Evolutionary conservation across 2,113 vertebrate species (phyloP), one percentile per base, ranked within the genome.

Genomic region (Antidorcas marsupialis): DNA sequence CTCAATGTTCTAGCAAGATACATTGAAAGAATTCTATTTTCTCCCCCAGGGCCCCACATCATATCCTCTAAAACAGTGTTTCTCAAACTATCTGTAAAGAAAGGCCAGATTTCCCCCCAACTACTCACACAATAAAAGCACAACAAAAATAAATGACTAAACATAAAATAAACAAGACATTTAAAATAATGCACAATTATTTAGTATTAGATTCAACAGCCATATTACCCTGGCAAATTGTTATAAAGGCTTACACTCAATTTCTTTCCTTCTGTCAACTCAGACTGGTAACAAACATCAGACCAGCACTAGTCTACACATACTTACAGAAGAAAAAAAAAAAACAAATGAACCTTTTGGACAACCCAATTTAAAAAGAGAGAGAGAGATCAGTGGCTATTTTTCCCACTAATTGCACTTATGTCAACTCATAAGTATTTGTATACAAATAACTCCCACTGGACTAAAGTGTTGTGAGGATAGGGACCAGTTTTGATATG

Each of bases 11-110:
- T 89, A 89, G 64, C 28, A 67, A 94, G 45, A 87, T 90, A 23
- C 91, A 50, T 62, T 79, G n/a, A 93, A 67, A 94, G 14, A 96
- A 84, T 82, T 97, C 53, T 74, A 5, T 89, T 95, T 95, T 97
- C 39, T 91, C 55, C 47, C 17, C n/a, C 7, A 62, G 36, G 6
- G 3, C 16, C 17, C 27, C 60, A 55, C n/a, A 94, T 82, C 83
- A 87, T 47, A 7, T 88, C 60, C n/a, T 87, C 28, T 88, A 92
- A 98, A 97, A 92, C 19, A 82, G 21, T 45, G 4, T 9, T 95
- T 90, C 39, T 95, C 93, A 87, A 87, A 79, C 52, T 79, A 53
- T 55, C 83, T 91, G 21, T 76, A 28, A 90, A 91, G 62, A 84
- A 88, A 47, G 52, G 55, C 57, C 36, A 36, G 12, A 28, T 91